phyloP scores from a whole-genome alignment of 2,113 vertebrate genomes.

The Carassius carassius region DNA sequence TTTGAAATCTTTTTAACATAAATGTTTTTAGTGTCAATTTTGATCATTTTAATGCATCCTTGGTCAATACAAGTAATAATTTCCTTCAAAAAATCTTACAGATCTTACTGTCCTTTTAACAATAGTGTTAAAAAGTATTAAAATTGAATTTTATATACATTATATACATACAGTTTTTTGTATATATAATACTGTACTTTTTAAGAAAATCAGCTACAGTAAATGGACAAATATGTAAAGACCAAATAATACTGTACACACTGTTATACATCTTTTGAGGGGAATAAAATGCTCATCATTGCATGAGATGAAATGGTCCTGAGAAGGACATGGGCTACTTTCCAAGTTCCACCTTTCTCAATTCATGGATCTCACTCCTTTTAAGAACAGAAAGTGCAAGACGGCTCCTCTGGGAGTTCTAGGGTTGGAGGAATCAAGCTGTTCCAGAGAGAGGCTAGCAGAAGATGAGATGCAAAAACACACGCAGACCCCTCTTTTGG shows the following conservation, averaged over 20 bases:
- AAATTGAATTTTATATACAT: not conserved
- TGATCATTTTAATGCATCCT: not conserved
- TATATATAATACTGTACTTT: not conserved
- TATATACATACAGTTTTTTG: not conserved
- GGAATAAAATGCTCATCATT: not conserved
- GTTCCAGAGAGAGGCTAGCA: constrained; percentile 46
- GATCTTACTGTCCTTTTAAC: no score
- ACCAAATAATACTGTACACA: not conserved
- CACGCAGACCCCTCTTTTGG: constrained; percentile 56
- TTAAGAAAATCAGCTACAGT: not conserved
- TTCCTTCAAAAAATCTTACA: no score
- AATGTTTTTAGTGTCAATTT: not conserved
- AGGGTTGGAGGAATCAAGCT: constrained; percentile 56
- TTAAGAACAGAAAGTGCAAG: constrained; percentile 51
- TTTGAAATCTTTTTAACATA: not conserved
- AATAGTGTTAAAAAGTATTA: not conserved
- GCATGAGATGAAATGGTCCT: not conserved
- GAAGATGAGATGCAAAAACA: constrained; percentile 57
- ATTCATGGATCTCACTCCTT: constrained; percentile 49
- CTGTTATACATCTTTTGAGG: not conserved
- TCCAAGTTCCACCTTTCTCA: constrained; percentile 36
- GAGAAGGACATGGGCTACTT: constrained; percentile 14
- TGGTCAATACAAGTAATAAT: not conserved
- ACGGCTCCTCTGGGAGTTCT: constrained; percentile 53
- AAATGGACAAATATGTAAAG: not conserved